Base-by-base conservation (phyloP, 2,797 vertebrate genomes). In the Pseudomugil tenellus region DNA sequence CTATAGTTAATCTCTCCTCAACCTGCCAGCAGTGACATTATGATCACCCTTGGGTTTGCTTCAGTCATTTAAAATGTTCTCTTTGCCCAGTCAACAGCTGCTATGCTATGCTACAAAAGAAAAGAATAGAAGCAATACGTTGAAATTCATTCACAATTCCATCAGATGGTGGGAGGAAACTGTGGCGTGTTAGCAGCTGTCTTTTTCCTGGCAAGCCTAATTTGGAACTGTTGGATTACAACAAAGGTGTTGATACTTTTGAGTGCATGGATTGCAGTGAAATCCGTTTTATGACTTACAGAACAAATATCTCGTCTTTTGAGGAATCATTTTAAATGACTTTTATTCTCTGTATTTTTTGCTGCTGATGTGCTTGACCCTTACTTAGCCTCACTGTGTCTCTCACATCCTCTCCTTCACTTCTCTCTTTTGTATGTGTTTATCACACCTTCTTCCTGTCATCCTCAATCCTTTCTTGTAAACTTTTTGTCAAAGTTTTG, bases 101-200 rank as follows among this genome's bases (percentile, higher is more conserved):
- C 74, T 75, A 53, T 41, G 69, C 79, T 79, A 59, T 41, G 72
- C 71, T 64, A 51, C 29, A 80, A 84, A 87, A 76, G 14, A 41
- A 6, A 41, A 43, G 4, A 41, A 6, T 17, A 43, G 4, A 43
- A n/a, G 19, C 8, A n/a, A n/a, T n/a, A 43, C 6, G 41, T 19
- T 41, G 19, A 43, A 87, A 86, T 72, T 83, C 80, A 68, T 84
- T 87, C 63, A 76, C 70, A 79, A 74, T 67, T 83, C 60, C 6
- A 13, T 80, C 53, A 37, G 76, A 78, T 51, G 67, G 61, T 66
- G 75, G 78, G 73, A 77, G 84, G 80, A 75, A 87, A 77, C 49
- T 10, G 21, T 49, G 81, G 65, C 84, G 35, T 81, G 86, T 85
- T 69, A 73, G 77, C 82, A 88, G 85, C 87, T 87, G 86, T 77